A percentile compares a stretch with the other conserved stretches of the same genome.
phyloP scores from a whole-genome alignment of 2,888 invertebrate species.

The Branchipolynoe longqiensis region DNA sequence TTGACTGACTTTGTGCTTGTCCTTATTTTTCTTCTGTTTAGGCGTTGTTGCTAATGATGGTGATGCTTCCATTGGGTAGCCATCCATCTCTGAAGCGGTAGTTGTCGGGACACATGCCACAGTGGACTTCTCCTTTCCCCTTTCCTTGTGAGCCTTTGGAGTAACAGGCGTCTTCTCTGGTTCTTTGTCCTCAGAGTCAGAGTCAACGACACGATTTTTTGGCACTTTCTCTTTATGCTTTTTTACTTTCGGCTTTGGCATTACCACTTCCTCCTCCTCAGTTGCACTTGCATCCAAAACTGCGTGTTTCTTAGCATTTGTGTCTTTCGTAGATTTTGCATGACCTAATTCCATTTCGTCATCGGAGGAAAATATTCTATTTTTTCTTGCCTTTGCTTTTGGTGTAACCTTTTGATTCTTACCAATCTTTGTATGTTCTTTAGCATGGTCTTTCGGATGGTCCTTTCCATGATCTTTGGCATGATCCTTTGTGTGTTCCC shows the following conservation, averaged over 20 bases:
- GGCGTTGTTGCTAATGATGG: neutral
- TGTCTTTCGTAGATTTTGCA: constrained; percentile 9
- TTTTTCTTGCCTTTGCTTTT: constrained; percentile 11
- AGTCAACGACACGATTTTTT: constrained; percentile 36
- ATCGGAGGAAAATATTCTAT: constrained; percentile 28
- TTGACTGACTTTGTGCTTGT: neutral
- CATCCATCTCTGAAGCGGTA: constrained; percentile 12
- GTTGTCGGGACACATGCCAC: neutral
- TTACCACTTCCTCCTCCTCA: constrained; percentile 24
- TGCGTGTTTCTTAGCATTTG: constrained; percentile 10
- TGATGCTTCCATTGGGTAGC: neutral
- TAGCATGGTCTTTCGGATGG: too few species aligned
- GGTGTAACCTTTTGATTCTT: constrained; percentile 24
- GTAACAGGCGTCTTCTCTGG: constrained; percentile 2
- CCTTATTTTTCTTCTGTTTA: constrained; percentile 53
- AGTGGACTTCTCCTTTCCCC: neutral
- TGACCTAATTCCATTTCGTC: neutral
- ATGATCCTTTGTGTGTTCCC: too few species aligned
- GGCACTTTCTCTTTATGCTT: constrained; percentile 45
- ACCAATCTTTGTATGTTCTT: neutral
- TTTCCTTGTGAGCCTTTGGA: constrained; percentile 20
- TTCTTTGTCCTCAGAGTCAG: constrained; percentile 32
- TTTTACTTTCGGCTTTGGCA: constrained; percentile 31
- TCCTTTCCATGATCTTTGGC: too few species aligned
- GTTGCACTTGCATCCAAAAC: constrained; percentile 17